Percentiles rank a stretch among this genome's conserved stretches.
phyloP scores from a whole-genome alignment of 2,113 vertebrate genomes.

The Muntiacus reevesi region DNA sequence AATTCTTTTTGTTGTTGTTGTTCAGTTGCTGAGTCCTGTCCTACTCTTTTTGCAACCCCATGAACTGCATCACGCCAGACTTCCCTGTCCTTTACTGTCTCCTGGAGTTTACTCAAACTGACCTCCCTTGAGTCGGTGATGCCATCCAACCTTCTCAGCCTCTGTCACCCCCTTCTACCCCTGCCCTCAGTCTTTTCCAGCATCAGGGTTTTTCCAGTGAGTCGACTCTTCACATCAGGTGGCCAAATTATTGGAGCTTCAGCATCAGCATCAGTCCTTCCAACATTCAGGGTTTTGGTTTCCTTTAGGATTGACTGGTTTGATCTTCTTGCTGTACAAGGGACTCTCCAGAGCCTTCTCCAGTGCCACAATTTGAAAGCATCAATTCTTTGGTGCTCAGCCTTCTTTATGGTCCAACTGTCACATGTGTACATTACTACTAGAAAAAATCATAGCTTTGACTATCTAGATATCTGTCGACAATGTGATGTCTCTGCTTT shows the following conservation, averaged over 20 bases:
- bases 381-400: neutral
- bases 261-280: neutral
- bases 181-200: neutral
- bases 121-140: neutral
- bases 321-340: neutral
- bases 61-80: neutral
- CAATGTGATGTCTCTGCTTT: neutral
- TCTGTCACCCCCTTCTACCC: neutral
- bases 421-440: neutral
- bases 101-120: neutral
- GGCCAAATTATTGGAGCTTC: neutral
- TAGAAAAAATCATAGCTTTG: neutral
- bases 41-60: neutral
- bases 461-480: neutral
- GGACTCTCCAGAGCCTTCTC: neutral
- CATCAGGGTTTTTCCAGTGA: neutral
- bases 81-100: neutral
- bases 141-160: neutral
- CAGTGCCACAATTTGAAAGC: neutral
- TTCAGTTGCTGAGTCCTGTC: neutral
- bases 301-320: neutral
- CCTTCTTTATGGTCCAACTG: neutral
- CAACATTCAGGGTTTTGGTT: neutral
- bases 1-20: neutral
- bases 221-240: neutral